Evolutionary conservation across 1,140 invertebrate species (phyloP), one percentile per base, ranked within the genome.

Genomic region (Calephelis nemesis): DNA sequence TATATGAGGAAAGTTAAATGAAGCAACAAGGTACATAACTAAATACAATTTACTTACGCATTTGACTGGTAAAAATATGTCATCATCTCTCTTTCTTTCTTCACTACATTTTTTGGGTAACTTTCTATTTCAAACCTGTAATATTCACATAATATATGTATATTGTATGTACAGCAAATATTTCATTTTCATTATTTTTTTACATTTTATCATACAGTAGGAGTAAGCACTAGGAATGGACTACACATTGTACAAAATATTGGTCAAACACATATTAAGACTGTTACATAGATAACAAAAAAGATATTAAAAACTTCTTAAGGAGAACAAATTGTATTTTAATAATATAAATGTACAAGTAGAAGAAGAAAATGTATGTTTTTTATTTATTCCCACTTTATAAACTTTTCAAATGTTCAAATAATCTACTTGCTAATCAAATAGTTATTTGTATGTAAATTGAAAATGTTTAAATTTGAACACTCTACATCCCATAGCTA

Each of bases 31-130:
- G 8, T 45, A 6, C 0, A 45, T 0, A 47, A 47, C 6, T 13
- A 48, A 68, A 64, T 68, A 62, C 67, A 50, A 70, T 71, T 76
- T 70, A 83, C 84, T 88, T 92, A 96, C 95, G 89, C 88, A 74
- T 84, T 73, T 48, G 93, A 92, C 40, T 93, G 85, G 81, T 96
- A 96, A 1, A 93, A 92, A 83, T 97, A 98, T 49, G 94, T 93
- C 95, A 99, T 97, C 39, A 95, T 85, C 92, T 99, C 98, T 79
- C 93, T 94, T 85, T 99, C 98, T 64, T 94, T 93, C 50, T 95
- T 91, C 0, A 98, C 94, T 1, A 97, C 82, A 10, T 93, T 87
- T 49, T 92, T 89, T 3, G 94, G 90, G 82, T 97, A 98, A 49
- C 95, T 93, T 74, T 95, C 95, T 7, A 94, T 82, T 87, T 96